phyloP scores from a whole-genome alignment of 2,113 vertebrate species.

The Trematomus loennbergii region DNA sequence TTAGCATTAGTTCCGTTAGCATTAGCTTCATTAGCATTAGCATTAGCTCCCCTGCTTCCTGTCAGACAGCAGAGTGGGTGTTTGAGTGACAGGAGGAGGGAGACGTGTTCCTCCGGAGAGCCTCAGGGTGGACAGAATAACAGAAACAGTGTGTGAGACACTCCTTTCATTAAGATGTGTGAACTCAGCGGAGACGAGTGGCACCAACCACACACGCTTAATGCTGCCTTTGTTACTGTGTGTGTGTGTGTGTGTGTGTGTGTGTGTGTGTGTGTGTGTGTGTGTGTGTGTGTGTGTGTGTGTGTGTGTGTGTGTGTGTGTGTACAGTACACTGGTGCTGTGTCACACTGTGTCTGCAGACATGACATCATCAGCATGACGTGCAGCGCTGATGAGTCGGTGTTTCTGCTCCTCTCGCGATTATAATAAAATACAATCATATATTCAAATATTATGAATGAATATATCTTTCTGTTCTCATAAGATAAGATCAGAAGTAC shows the following conservation, averaged over 20 bases:
- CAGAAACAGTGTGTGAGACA: constrained; percentile 11
- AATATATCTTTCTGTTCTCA: too few relatives aligned
- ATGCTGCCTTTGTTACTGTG: too few relatives aligned
- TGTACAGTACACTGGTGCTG: constrained; percentile 16
- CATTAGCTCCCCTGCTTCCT: too few relatives aligned
- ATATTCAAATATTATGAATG: too few relatives aligned
- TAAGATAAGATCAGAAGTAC: too few relatives aligned
- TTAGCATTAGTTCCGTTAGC: too few relatives aligned
- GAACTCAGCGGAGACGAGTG: constrained; percentile 37
- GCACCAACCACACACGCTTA: constrained; percentile 60
- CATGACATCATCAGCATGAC: constrained; percentile 48
- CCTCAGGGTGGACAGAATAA: neutral
- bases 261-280: constrained; percentile 21
- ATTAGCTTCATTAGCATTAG: too few relatives aligned
- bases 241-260: constrained; percentile 9
- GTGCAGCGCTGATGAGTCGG: neutral
- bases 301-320: constrained; percentile 1
- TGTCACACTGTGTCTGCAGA: constrained; percentile 27
- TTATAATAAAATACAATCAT: too few relatives aligned
- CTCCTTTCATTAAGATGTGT: constrained; percentile 25
- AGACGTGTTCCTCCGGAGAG: too few relatives aligned
- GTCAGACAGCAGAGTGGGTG: too few relatives aligned
- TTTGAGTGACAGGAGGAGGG: too few relatives aligned
- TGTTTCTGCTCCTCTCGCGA: too few relatives aligned
- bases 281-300: constrained; percentile 5